Base-by-base conservation (phyloP, 1,140 invertebrate genomes). In the Drosophila willistoni region DNA sequence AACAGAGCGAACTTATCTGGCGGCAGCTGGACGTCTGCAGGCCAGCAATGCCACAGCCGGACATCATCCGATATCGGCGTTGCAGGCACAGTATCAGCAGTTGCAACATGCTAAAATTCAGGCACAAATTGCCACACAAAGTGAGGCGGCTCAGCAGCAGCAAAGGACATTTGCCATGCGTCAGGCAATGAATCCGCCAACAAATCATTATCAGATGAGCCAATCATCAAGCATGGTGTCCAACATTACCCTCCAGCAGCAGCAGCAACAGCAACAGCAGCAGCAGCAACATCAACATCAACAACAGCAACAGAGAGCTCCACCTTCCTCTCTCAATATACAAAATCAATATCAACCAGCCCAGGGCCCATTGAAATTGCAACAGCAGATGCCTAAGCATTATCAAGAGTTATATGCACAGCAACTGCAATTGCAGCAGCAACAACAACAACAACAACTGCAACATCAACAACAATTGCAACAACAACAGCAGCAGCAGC, bases 21-120 rank as follows among this genome's bases (percentile, higher is more conserved):
- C 93, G 87, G 64, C 93, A 81, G 75, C 93, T 77, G 71, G 83
- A 2, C 67, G 93, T 89, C 33, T 92, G 73, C 75, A 93, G 93
- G 85, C 93, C 91, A 81, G 92, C 92, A 82, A 89, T 81, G 79
- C 93, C 91, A 79, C 81, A 76, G 56, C 92, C 0, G 79, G 90
- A 62, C 83, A 93, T 17, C 81, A 93, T 68, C 92, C 93, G 25
- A 86, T 92, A 1, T 93, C 91, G 55, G 81, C 94, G 25, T 90
- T 93, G 77, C 93, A 93, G 81, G 81, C 92, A 7, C 92, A 93
- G 64, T 94, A 94, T 78, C 93, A 93, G 55, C 93, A 94, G 83
- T 89, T 94, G 68, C 94, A 94, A 79, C 94, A 94, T 79, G 94
- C 94, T 92, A 94, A 94, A 83, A 89, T 94, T 76, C 94, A 94